Base-by-base conservation (phyloP, 2,888 invertebrate genomes). In the Lamellibrachia columna region DNA sequence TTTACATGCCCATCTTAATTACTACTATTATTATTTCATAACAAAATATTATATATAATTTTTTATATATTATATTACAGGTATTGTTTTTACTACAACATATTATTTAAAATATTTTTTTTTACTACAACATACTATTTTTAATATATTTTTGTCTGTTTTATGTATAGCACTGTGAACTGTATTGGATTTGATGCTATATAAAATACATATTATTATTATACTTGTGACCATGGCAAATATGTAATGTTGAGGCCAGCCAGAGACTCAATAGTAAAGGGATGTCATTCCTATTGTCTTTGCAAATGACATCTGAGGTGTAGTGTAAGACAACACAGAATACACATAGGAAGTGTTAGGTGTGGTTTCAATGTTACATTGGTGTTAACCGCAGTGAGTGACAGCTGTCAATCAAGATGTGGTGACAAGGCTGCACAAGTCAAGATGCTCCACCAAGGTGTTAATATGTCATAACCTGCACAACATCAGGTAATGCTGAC, bases 381-480 rank as follows among this genome's bases (percentile, higher is more conserved):
- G n/a, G 75, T 22, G 6, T 75, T 75, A 75, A 75, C 75, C 15
- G 75, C 75, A 75, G 75, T 75, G 75, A 75, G 75, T 75, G 75
- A 75, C 75, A 75, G 75, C 75, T 75, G 75, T 75, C 75, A 75
- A 75, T 75, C 75, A 75, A 75, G 75, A 22, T 75, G 75, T 15
- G 22, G 75, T 75, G 75, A 75, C 75, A 75, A 6, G 75, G 15
- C 75, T 75, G 75, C 22, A 75, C n/a, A 75, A 22, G 6, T 75
- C 4, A 22, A 75, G 75, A 15, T 22, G n/a, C 22, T 55, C 55
- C 7, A 7, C 6, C 22, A 75, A 22, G 2, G 75, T 75, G 75
- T 75, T 15, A 75, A 75, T 75, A 75, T 75, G 15, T 75, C n/a
- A 75, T 75, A n/a, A 75, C 22, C 22, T 22, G 6, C 6, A 40